These are phyloP conservation scores for Lepus oiostolus DNA, from an alignment of 2,797 vertebrate genomes.

Conservation along the genomic window DNA sequence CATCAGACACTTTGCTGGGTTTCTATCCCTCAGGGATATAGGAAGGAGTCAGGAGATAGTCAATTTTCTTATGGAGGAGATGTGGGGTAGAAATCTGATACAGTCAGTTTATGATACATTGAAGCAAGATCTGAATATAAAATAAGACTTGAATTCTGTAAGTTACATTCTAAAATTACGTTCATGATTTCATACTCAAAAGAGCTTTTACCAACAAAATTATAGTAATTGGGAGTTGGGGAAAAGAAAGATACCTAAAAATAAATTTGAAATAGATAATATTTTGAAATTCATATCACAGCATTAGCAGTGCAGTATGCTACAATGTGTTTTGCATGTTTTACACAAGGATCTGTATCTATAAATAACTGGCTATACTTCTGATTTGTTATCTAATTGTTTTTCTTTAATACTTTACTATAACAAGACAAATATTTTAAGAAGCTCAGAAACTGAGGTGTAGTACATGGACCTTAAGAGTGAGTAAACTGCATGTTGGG, in stretches of 20 bases:
- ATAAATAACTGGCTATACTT: constrained; percentile 1
- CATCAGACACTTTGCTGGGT: neutral
- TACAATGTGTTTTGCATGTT: neutral
- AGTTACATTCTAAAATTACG: constrained; percentile 41
- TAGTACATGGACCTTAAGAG: constrained; percentile 78
- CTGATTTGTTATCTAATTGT: constrained; percentile 67
- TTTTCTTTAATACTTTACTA: constrained; percentile 70
- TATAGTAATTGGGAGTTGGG: neutral
- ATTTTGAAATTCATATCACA: constrained; percentile 26
- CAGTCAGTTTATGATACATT: neutral
- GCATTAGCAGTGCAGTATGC: neutral
- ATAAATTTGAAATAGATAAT: constrained; percentile 1
- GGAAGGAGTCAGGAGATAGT: neutral
- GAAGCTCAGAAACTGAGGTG: constrained; percentile 80
- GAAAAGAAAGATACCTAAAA: neutral
- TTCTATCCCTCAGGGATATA: neutral
- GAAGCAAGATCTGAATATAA: constrained; percentile 9
- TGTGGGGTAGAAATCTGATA: neutral
- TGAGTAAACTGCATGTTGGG: constrained; percentile 73
- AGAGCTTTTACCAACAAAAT: constrained; percentile 55
- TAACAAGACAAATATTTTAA: constrained; percentile 75
- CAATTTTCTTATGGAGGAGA: neutral
- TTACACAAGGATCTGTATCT: neutral
- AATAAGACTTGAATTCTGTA: constrained; percentile 48
- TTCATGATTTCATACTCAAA: constrained; percentile 53